Percentiles rank a stretch among this genome's conserved stretches.
phyloP scores from a whole-genome alignment of 2,888 invertebrate species.

The Parasteatoda lunata region DNA sequence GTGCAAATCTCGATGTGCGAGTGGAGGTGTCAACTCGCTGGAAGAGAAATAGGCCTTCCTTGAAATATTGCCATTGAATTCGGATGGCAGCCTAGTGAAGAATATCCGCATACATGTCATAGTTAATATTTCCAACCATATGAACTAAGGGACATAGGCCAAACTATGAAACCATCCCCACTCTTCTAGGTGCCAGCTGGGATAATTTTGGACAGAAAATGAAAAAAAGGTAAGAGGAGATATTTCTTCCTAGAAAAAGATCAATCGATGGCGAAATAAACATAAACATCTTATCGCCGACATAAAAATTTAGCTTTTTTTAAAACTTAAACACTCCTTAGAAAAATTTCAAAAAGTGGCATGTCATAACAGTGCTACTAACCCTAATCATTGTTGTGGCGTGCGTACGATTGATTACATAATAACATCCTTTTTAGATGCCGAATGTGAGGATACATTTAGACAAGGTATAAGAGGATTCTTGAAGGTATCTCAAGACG shows the following conservation, averaged over 20 bases:
- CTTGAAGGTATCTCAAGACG: slow-evolving; percentile 4
- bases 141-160: too few species aligned
- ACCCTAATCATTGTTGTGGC: background rate
- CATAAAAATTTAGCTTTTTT: too few species aligned
- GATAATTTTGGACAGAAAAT: too few species aligned
- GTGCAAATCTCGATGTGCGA: background rate
- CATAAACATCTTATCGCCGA: too few species aligned
- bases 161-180: too few species aligned
- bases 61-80: background rate
- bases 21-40: background rate
- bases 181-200: too few species aligned
- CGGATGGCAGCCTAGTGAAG: background rate
- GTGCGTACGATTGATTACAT: background rate
- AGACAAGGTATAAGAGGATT: background rate
- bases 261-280: too few species aligned
- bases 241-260: too few species aligned
- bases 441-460: slow-evolving; percentile 18
- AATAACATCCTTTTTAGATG: slow-evolving; percentile 11
- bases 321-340: too few species aligned
- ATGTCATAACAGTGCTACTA: background rate
- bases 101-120: background rate
- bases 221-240: too few species aligned
- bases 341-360: background rate
- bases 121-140: background rate
- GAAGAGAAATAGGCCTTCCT: slow-evolving; percentile 1